phyloP scores from a whole-genome alignment of 2,113 vertebrate species.

The Charina bottae region DNA sequence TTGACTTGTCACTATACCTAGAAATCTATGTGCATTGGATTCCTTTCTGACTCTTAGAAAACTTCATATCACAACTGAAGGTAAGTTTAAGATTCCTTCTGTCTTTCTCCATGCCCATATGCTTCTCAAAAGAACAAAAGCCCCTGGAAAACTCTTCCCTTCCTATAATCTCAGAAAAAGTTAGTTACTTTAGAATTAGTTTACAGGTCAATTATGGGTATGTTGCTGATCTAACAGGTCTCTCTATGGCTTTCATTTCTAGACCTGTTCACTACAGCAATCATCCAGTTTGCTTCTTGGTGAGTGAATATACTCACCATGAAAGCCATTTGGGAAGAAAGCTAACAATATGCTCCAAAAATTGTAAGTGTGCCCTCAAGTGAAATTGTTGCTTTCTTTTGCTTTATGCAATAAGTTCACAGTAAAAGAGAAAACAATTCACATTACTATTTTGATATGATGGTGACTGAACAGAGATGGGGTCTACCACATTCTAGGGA shows the following conservation, averaged over 20 bases:
- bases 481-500: neutral
- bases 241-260: neutral
- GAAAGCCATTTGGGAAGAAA: neutral
- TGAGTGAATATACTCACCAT: neutral
- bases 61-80: neutral
- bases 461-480: neutral
- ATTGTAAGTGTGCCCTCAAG: neutral
- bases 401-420: neutral
- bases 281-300: neutral
- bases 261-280: neutral
- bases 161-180: neutral
- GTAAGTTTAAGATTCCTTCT: neutral
- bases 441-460: neutral
- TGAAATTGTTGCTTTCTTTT: neutral
- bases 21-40: neutral
- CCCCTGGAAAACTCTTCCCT: neutral
- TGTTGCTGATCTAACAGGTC: neutral
- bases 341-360: neutral
- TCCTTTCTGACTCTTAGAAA: neutral
- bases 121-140: neutral
- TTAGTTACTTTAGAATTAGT: neutral
- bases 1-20: neutral
- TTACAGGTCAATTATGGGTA: neutral
- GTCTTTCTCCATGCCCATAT: neutral
- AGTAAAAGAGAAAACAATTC: neutral